These are phyloP conservation scores for Trachelus stipa DNA, from an alignment of 2,888 invertebrate species.

Conservation along the genomic window DNA sequence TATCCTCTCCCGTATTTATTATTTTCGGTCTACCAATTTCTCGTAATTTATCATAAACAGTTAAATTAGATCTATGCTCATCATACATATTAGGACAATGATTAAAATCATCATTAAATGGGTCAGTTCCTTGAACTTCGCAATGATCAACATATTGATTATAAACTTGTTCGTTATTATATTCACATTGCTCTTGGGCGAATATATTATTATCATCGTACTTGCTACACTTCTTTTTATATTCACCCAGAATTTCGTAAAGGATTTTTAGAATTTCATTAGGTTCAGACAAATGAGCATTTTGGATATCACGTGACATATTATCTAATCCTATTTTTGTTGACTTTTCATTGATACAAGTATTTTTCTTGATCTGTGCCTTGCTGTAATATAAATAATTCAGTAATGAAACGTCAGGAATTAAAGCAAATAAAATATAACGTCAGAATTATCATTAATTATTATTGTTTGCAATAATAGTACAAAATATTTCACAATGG, in stretches of 20 bases:
- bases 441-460: not conserved
- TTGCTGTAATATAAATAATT: not conserved
- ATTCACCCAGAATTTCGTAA: slow-evolving; percentile 14
- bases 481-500: not conserved
- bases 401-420: not conserved
- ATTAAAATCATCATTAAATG: not conserved
- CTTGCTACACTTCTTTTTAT: slow-evolving; percentile 6
- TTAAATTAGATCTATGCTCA: not conserved
- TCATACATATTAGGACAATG: slow-evolving; percentile 1
- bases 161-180: not conserved
- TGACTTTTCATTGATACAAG: not conserved
- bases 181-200: not conserved
- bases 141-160: not conserved
- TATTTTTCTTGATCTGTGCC: not conserved
- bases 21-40: not conserved
- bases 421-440: not conserved
- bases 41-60: not conserved
- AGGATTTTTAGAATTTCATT: slow-evolving; percentile 13
- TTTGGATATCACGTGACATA: slow-evolving; percentile 1
- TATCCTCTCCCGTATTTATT: not conserved
- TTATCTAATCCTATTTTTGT: not conserved
- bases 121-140: not conserved
- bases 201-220: not conserved
- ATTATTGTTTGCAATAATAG: not conserved
- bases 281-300: slow-evolving; percentile 9